These are phyloP conservation scores for Luperina nickerlii DNA, from an alignment of 2,888 invertebrate species.

Conservation along the genomic window DNA sequence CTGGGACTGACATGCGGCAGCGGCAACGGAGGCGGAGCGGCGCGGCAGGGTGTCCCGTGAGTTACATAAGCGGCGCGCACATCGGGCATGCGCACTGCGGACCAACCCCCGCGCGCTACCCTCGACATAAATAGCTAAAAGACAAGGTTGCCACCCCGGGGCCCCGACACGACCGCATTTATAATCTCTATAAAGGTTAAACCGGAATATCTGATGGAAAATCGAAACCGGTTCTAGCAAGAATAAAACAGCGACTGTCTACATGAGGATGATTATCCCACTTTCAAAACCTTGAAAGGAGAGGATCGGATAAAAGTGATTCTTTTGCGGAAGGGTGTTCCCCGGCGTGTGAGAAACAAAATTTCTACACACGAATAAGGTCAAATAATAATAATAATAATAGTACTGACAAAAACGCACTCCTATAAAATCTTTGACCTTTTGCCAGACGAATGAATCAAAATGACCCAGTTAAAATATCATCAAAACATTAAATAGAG, in stretches of 20 bases:
- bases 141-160: conserved; percentile 89
- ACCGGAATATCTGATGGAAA: conserved; percentile 86
- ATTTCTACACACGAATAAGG: background rate
- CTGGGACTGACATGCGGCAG: conserved; percentile 70
- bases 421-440: conserved; percentile 9
- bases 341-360: background rate
- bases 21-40: conserved; percentile 70
- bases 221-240: conserved; percentile 81
- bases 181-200: conserved; percentile 89
- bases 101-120: conserved; percentile 82
- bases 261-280: conserved; percentile 68
- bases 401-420: conserved; percentile 11
- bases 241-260: conserved; percentile 74
- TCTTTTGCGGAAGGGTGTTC: conserved; percentile 5
- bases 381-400: conserved; percentile 11
- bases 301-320: conserved; percentile 25
- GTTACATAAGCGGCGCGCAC: conserved; percentile 86
- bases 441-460: conserved; percentile 13
- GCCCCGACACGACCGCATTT: conserved; percentile 86
- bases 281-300: conserved; percentile 56
- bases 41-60: conserved; percentile 74
- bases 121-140: conserved; percentile 90
- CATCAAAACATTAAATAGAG: conserved; percentile 52
- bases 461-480: conserved; percentile 28
- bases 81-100: conserved; percentile 85